Conservation (phyloP, 2,888 invertebrate genomes). For the Margaritifera margaritifera region DNA sequence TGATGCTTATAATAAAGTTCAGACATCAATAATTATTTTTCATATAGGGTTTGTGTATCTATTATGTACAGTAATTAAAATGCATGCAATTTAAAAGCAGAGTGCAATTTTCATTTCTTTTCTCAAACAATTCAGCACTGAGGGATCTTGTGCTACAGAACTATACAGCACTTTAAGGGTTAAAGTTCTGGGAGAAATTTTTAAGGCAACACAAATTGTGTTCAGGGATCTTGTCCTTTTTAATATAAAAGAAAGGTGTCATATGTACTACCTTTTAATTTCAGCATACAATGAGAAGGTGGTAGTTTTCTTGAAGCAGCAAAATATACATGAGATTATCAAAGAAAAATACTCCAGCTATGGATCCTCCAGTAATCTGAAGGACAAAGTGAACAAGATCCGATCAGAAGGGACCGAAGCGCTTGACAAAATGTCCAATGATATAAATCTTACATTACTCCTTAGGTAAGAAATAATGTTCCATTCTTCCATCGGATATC, state of each 20-base stretch:
- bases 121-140: no score
- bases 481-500: neutral
- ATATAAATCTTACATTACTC: conserved; percentile 92
- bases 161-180: no score
- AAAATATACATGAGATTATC: conserved; percentile 93
- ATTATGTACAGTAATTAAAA: no score
- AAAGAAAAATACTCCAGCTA: conserved; percentile 78
- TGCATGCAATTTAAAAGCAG: no score
- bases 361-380: conserved; percentile 81
- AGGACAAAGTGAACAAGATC: conserved; percentile 90
- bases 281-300: conserved; percentile 91
- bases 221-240: neutral
- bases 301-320: conserved; percentile 94
- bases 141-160: no score
- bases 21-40: no score
- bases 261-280: conserved; percentile 14
- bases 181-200: neutral
- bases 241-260: neutral
- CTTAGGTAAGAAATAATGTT: conserved; percentile 80
- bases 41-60: no score
- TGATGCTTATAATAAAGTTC: no score
- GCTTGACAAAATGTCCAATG: conserved; percentile 89
- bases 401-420: conserved; percentile 91
- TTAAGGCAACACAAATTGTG: neutral
- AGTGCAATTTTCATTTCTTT: no score